These are phyloP conservation scores for Cephalopterus ornatus DNA, from an alignment of 2,113 vertebrate species.

Conservation along the genomic window DNA sequence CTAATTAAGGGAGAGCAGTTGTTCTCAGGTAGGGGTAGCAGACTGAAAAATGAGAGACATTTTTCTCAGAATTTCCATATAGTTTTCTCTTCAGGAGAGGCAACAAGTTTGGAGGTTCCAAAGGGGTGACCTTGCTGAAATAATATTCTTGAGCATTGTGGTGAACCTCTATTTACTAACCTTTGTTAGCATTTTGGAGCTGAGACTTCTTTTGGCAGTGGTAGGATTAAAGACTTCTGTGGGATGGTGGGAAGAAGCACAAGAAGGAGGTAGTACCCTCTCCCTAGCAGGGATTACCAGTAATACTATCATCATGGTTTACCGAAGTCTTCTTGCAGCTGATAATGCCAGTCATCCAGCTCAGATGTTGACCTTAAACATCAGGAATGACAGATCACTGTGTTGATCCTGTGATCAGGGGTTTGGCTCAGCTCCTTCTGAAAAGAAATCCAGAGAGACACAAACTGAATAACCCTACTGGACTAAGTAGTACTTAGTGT, in stretches of 20 bases:
- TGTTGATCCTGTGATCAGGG: background rate
- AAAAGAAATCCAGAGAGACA: background rate
- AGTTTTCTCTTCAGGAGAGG: background rate
- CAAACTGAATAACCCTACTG: background rate
- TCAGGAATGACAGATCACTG: background rate
- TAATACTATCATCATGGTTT: background rate
- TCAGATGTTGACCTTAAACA: background rate
- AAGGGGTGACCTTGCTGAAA: background rate
- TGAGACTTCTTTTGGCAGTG: background rate
- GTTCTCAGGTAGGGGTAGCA: background rate
- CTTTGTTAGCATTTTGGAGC: background rate
- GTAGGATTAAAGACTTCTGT: background rate
- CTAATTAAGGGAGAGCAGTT: background rate
- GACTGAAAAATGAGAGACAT: background rate
- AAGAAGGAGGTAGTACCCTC: background rate
- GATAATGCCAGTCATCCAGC: background rate
- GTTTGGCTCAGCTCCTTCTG: background rate
- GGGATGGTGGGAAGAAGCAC: background rate
- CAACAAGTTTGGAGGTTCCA: background rate
- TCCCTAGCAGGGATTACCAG: background rate
- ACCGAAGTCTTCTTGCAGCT: background rate
- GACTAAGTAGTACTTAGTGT: background rate
- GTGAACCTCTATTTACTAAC: background rate
- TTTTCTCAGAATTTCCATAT: background rate
- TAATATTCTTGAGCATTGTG: background rate